Conservation (phyloP, 1,140 invertebrate species). For the Zaprionus africanus region DNA sequence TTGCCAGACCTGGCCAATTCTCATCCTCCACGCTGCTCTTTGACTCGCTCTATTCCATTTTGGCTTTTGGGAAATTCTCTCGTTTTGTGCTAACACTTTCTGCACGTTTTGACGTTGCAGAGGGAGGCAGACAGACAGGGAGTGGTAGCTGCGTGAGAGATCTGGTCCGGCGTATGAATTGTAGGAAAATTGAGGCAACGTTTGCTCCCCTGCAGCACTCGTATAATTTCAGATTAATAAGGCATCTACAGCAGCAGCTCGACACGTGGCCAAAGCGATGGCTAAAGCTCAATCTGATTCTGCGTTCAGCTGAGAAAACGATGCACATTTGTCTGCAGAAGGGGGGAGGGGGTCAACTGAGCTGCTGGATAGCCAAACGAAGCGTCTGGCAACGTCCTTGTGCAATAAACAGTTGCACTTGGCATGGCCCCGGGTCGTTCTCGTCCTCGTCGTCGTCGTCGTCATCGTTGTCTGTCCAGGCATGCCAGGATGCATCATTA, state of each 20-base stretch:
- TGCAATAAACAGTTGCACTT: slow-evolving; percentile 69
- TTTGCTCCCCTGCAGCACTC: not conserved
- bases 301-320: slow-evolving; percentile 81
- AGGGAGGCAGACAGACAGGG: not conserved
- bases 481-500: slow-evolving; percentile 77
- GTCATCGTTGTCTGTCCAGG: slow-evolving; percentile 35
- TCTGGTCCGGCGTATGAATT: not conserved
- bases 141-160: too few species aligned
- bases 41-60: not conserved
- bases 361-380: slow-evolving; percentile 7
- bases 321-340: slow-evolving; percentile 75
- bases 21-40: not conserved
- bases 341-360: not conserved
- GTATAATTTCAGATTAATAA: slow-evolving; percentile 73
- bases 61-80: slow-evolving; percentile 42
- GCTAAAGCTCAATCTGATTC: slow-evolving; percentile 69
- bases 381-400: slow-evolving; percentile 38
- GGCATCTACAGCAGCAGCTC: slow-evolving; percentile 44
- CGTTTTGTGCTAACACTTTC: slow-evolving; percentile 39
- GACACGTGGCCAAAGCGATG: slow-evolving; percentile 1
- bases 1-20: slow-evolving; percentile 41
- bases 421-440: slow-evolving; percentile 34
- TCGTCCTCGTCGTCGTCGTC: slow-evolving; percentile 11
- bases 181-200: not conserved
- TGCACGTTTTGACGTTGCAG: slow-evolving; percentile 33